Conservation (phyloP, 2,888 invertebrate genomes). For the Epistrophella euchroma region DNA sequence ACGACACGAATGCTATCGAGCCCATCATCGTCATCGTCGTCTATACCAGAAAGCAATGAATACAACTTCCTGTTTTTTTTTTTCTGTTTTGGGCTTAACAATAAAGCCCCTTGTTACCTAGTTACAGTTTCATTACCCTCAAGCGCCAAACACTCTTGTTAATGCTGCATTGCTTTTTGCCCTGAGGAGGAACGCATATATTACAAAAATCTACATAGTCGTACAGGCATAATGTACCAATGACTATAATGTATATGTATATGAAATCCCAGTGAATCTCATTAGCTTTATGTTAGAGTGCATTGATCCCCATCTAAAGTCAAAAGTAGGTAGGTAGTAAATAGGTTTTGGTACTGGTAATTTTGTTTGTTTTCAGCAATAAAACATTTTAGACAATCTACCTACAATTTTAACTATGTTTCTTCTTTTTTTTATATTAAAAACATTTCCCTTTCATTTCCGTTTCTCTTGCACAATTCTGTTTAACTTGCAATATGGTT, state of each 20-base stretch:
- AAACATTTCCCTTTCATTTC: slow-evolving; percentile 68
- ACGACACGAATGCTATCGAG: slow-evolving; percentile 1
- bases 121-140: slow-evolving; percentile 67
- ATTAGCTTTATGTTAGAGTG: slow-evolving; percentile 69
- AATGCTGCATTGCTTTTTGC: slow-evolving; percentile 13
- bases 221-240: neutral
- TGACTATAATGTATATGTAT: neutral
- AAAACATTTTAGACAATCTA: slow-evolving; percentile 26
- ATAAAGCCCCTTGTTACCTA: slow-evolving; percentile 62
- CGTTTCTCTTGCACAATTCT: slow-evolving; percentile 50
- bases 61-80: slow-evolving; percentile 45
- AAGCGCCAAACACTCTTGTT: slow-evolving; percentile 30
- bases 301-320: slow-evolving; percentile 47
- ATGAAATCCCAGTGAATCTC: slow-evolving; percentile 65
- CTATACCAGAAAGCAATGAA: neutral
- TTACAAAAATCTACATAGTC: slow-evolving; percentile 27
- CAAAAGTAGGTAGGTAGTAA: slow-evolving; percentile 12
- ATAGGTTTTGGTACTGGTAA: no score
- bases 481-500: slow-evolving; percentile 10
- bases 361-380: slow-evolving; percentile 38
- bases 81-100: neutral
- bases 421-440: slow-evolving; percentile 31
- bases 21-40: slow-evolving; percentile 20
- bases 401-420: neutral
- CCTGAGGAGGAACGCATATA: slow-evolving; percentile 29